Conservation (phyloP, 2,888 invertebrate species). For the Xylocampa areola region DNA sequence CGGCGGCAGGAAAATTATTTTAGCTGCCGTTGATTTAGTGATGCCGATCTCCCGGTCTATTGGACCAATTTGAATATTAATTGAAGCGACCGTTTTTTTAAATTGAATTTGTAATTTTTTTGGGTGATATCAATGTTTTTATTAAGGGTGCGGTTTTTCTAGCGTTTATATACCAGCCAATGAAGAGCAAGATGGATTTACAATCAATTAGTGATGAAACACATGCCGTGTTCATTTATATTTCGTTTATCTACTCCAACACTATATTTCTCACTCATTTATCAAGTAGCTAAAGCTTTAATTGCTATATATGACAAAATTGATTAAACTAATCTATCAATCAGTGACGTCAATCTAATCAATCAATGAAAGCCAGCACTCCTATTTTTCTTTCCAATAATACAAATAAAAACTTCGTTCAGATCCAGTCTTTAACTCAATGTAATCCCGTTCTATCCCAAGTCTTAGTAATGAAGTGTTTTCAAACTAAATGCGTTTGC, state of each 20-base stretch:
- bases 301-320: no score
- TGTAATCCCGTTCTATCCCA: constrained; percentile 31
- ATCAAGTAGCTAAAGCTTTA: no score
- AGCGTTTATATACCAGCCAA: not conserved
- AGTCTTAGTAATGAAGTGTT: constrained; percentile 40
- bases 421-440: constrained; percentile 3
- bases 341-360: no score
- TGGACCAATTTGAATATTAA: constrained; percentile 48
- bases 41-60: constrained; percentile 32
- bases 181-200: not conserved
- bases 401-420: constrained; percentile 1
- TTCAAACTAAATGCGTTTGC: constrained; percentile 38
- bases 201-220: not conserved
- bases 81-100: constrained; percentile 44
- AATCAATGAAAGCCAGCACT: no score
- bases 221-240: no score
- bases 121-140: constrained; percentile 4
- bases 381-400: not conserved
- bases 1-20: constrained; percentile 42
- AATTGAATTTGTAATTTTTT: constrained; percentile 22
- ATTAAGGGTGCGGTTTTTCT: not conserved
- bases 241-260: no score
- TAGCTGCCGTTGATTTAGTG: constrained; percentile 38
- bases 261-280: no score
- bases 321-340: no score